A percentile compares a stretch with the other conserved stretches of the same genome.
phyloP scores from a whole-genome alignment of 1,140 invertebrate species.

The Rhyacophila brunnea region DNA sequence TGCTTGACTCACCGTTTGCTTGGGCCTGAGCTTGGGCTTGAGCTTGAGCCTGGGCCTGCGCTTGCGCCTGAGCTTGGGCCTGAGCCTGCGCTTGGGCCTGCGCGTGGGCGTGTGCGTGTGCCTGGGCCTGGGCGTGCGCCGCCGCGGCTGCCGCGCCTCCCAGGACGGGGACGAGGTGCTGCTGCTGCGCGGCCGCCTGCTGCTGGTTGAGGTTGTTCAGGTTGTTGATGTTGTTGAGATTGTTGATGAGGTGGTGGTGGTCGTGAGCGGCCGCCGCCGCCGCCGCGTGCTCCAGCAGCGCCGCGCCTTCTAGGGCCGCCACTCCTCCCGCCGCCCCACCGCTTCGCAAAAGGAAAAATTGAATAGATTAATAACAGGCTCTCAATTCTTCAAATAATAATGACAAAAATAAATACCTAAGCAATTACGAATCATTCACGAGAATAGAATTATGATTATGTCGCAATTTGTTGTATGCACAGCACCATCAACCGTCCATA shows the following conservation, averaged over 20 bases:
- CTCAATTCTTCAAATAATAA: too few relatives aligned
- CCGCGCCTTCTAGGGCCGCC: conserved; percentile 45
- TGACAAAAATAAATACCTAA: too few relatives aligned
- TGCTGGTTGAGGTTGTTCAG: conserved; percentile 37
- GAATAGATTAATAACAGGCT: too few relatives aligned
- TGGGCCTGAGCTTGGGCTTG: conserved; percentile 24
- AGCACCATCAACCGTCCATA: too few relatives aligned
- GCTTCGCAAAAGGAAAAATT: conserved; percentile 45
- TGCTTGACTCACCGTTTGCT: conserved; percentile 33
- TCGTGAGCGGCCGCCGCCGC: conserved; percentile 38
- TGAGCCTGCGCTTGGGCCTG: conserved; percentile 39
- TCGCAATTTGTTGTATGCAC: too few relatives aligned
- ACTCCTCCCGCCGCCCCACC: conserved; percentile 55
- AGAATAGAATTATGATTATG: too few relatives aligned
- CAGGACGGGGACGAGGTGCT: conserved; percentile 31
- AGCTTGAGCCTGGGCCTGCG: conserved; percentile 30
- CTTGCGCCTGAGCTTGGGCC: conserved; percentile 22
- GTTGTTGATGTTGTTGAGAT: conserved; percentile 34
- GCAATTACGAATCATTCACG: too few relatives aligned
- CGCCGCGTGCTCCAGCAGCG: conserved; percentile 41
- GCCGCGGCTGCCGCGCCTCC: conserved; percentile 19
- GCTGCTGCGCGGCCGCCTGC: conserved; percentile 45
- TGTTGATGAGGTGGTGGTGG: conserved; percentile 17
- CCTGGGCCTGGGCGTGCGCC: conserved; percentile 32
- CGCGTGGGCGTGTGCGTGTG: conserved; percentile 36